A percentile compares a stretch with the other conserved stretches of the same genome.
Evolutionary conservation across 2,113 vertebrate genomes (phyloP).

Genomic region (Rhabdomys dilectus): DNA sequence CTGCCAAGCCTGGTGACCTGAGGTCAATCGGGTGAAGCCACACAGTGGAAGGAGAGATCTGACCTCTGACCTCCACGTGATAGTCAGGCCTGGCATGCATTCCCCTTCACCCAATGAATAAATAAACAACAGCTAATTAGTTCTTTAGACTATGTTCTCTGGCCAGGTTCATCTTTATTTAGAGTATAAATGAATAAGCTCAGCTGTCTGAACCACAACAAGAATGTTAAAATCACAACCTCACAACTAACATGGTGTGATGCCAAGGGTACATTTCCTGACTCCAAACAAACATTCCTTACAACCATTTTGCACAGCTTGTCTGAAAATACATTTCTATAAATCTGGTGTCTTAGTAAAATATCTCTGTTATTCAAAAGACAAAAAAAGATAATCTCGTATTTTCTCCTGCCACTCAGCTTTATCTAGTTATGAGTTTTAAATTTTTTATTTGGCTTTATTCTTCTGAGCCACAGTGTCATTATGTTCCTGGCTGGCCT

Average conservation of each 20-base stretch:
- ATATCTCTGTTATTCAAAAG: slow-evolving; percentile 91
- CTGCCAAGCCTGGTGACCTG: background rate
- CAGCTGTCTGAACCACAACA: slow-evolving; percentile 87
- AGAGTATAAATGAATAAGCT: slow-evolving; percentile 89
- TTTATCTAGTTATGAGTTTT: background rate
- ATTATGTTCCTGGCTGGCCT: background rate
- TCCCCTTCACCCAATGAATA: slow-evolving; percentile 67
- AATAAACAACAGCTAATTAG: slow-evolving; percentile 90
- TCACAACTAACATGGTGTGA: slow-evolving; percentile 89
- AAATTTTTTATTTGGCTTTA: background rate
- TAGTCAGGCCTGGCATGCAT: background rate
- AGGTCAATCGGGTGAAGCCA: background rate
- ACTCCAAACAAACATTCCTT: slow-evolving; percentile 85
- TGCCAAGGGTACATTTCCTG: slow-evolving; percentile 89
- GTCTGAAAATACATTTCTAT: slow-evolving; percentile 88
- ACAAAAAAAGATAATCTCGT: background rate
- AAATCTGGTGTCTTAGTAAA: slow-evolving; percentile 91
- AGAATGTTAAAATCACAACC: slow-evolving; percentile 83
- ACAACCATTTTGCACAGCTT: slow-evolving; percentile 80
- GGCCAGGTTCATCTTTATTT: slow-evolving; percentile 87
- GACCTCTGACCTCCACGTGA: background rate
- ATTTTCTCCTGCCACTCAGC: background rate
- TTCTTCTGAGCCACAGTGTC: background rate
- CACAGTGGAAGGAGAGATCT: background rate
- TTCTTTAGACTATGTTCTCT: slow-evolving; percentile 89